Evolutionary conservation across 2,113 vertebrate genomes (phyloP).

Genomic region (Polypterus senegalus): DNA sequence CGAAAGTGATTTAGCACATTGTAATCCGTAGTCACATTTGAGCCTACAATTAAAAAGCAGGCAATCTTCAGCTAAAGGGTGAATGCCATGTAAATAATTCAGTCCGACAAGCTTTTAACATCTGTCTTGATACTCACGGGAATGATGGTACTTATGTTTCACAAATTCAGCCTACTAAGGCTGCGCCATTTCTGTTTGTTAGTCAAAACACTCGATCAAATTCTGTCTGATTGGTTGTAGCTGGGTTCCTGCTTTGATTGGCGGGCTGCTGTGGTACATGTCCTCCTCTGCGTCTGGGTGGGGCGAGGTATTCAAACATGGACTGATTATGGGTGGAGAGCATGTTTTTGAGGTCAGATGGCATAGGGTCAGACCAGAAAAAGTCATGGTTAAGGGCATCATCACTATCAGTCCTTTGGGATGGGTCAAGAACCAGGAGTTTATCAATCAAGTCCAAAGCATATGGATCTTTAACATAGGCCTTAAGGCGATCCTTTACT

Average conservation of each 20-base stretch:
- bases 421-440: slow-evolving; percentile 85
- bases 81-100: too few species aligned
- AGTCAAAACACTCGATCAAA: slow-evolving; percentile 86
- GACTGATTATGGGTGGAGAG: slow-evolving; percentile 94
- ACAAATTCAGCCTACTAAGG: too few species aligned
- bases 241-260: slow-evolving; percentile 83
- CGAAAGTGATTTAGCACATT: too few species aligned
- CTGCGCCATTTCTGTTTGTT: too few species aligned
- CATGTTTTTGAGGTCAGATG: slow-evolving; percentile 96
- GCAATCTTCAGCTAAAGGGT: too few species aligned
- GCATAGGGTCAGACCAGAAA: slow-evolving; percentile 98
- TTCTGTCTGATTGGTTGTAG: slow-evolving; percentile 86
- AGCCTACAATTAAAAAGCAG: too few species aligned
- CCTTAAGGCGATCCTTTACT: slow-evolving; percentile 92
- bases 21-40: too few species aligned
- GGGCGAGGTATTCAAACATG: slow-evolving; percentile 96
- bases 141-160: too few species aligned
- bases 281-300: slow-evolving; percentile 69
- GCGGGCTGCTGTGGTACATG: slow-evolving; percentile 89
- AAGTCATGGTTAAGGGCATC: slow-evolving; percentile 94
- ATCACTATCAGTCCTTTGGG: slow-evolving; percentile 82
- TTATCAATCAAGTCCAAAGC: slow-evolving; percentile 90
- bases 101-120: too few species aligned
- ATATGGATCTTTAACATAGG: slow-evolving; percentile 89
- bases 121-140: too few species aligned